Percentiles rank a stretch among this genome's conserved stretches.
Conservation (phyloP, 2,113 vertebrate genomes). For the Climacteris rufus region DNA sequence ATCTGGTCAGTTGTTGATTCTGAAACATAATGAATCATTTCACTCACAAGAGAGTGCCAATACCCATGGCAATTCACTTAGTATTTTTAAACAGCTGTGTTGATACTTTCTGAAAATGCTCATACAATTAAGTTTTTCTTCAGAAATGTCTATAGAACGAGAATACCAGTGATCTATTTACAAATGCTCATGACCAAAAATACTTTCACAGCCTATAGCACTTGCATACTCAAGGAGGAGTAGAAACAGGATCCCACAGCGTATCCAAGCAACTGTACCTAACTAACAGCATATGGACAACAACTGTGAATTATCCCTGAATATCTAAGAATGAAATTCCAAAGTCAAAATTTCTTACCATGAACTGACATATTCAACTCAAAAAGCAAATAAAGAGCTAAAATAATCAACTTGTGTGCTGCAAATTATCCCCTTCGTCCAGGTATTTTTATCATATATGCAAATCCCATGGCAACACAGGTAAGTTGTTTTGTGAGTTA, state of each 20-base stretch:
- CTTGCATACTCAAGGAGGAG: background rate
- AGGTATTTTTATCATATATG: background rate
- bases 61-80: background rate
- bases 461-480: background rate
- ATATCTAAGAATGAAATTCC: background rate
- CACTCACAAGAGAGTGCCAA: background rate
- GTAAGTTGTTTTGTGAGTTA: background rate
- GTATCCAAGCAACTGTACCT: background rate
- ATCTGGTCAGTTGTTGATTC: background rate
- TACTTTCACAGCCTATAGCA: background rate
- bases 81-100: background rate
- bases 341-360: background rate
- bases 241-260: background rate
- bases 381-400: background rate
- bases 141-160: background rate
- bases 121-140: background rate
- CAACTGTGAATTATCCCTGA: background rate
- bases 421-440: background rate
- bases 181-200: background rate
- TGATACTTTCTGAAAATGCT: background rate
- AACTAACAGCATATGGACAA: background rate
- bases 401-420: background rate
- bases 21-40: background rate
- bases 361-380: background rate
- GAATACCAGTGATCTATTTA: background rate